Conservation (phyloP, 2,113 vertebrate species). For the Sphyrna mokarran region DNA sequence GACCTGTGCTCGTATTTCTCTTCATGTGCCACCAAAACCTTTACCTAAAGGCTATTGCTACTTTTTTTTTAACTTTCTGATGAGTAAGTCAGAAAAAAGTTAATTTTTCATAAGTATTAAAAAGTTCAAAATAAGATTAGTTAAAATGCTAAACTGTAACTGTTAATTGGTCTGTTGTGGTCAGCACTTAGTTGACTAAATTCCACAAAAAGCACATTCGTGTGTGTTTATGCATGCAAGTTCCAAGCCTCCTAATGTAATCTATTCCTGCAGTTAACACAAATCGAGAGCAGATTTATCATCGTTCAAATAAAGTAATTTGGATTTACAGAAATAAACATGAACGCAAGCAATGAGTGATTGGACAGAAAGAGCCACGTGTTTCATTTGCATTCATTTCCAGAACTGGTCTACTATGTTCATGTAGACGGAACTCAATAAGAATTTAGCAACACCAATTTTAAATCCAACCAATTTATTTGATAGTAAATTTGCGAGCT, state of each 20-base stretch:
- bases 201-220: background rate
- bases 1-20: background rate
- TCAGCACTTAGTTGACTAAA: background rate
- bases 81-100: background rate
- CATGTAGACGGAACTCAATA: too few species aligned
- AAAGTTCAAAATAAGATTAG: background rate
- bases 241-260: background rate
- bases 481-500: too few species aligned
- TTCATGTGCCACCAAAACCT: background rate
- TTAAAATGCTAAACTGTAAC: background rate
- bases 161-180: background rate
- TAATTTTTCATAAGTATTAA: background rate
- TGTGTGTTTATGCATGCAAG: background rate
- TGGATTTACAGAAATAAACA: background rate
- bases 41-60: background rate
- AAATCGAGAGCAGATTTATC: background rate
- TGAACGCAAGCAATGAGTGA: background rate
- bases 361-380: background rate
- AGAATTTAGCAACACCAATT: too few species aligned
- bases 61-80: background rate
- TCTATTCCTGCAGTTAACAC: background rate
- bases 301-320: background rate
- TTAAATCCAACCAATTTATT: too few species aligned
- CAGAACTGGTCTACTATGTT: background rate
- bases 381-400: background rate